Evolutionary conservation across 2,888 invertebrate species (phyloP).

Genomic region (Epistrophe eligans): DNA sequence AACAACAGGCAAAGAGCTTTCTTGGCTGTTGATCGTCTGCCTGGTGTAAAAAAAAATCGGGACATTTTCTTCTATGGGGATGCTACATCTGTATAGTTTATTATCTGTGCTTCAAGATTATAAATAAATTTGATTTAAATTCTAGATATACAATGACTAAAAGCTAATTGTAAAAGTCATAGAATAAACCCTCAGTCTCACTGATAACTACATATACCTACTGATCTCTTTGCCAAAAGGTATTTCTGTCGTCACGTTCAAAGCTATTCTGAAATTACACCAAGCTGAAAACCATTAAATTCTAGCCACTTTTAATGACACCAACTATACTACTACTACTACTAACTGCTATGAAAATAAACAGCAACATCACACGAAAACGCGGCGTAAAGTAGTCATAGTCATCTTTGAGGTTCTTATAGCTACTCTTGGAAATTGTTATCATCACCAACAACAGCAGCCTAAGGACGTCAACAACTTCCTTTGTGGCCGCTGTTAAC

Average conservation of each 20-base stretch:
- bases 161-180: slow-evolving; percentile 2
- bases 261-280: background rate
- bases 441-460: slow-evolving; percentile 61
- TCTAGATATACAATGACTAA: background rate
- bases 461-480: slow-evolving; percentile 74
- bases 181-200: background rate
- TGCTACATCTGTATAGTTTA: too few species aligned
- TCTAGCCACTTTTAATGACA: slow-evolving; percentile 58
- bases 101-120: background rate
- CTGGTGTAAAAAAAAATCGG: too few species aligned
- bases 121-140: background rate
- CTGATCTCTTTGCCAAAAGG: background rate
- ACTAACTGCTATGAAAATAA: slow-evolving; percentile 24
- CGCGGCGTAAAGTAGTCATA: slow-evolving; percentile 62
- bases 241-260: background rate
- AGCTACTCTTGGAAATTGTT: slow-evolving; percentile 46
- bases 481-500: slow-evolving; percentile 79
- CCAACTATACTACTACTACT: background rate
- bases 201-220: background rate
- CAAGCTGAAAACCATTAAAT: slow-evolving; percentile 46
- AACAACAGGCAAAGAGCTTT: too few species aligned
- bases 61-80: too few species aligned
- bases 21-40: too few species aligned
- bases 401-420: slow-evolving; percentile 56
- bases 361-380: slow-evolving; percentile 37